These are phyloP conservation scores for Ovis aries DNA, from an alignment of 2,113 vertebrate species.

Conservation along the genomic window ARS-UI_Ramb_v3.0 NC_056054.1:218061501-218062000, in stretches of 20 bases:
- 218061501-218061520: background rate
- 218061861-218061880: background rate
- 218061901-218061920: background rate
- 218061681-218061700: conserved; percentile 98
- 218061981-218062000: background rate
- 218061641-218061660: conserved; percentile 96
- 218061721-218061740: conserved; percentile 98
- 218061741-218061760: conserved; percentile 97
- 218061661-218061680: conserved; percentile 98
- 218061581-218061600: background rate
- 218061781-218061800: background rate
- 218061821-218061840: background rate
- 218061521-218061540: background rate
- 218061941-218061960: conserved; percentile 14
- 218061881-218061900: background rate
- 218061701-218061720: conserved; percentile 99
- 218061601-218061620: background rate
- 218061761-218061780: conserved; percentile 41
- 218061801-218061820: background rate
- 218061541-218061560: background rate
- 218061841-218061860: background rate
- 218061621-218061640: conserved; percentile 85
- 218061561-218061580: background rate
- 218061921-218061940: conserved; percentile 7
- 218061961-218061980: background rate